A percentile compares a stretch with the other conserved stretches of the same genome.
These are phyloP conservation scores for Hypolimnas misippus DNA, from an alignment of 2,888 invertebrate genomes.

Conservation along the genomic window DNA sequence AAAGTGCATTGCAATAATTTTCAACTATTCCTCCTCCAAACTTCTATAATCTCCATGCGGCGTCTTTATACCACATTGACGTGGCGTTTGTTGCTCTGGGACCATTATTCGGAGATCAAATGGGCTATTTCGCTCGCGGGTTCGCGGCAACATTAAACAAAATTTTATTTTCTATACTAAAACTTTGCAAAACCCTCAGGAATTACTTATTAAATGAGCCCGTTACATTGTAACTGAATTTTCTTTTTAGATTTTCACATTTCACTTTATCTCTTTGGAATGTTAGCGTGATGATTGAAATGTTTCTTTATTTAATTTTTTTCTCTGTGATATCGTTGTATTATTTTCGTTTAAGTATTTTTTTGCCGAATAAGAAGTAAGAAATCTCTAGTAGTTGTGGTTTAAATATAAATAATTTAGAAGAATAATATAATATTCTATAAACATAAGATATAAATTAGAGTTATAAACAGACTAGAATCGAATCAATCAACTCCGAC, in stretches of 20 bases:
- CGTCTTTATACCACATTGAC: constrained; percentile 63
- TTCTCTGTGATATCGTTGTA: neutral
- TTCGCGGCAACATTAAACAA: constrained; percentile 63
- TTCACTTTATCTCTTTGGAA: constrained; percentile 16
- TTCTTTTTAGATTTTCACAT: constrained; percentile 32
- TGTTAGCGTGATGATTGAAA: constrained; percentile 7
- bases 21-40: neutral
- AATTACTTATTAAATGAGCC: constrained; percentile 49
- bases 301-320: neutral
- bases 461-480: no score
- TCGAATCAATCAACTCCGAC: no score
- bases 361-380: no score
- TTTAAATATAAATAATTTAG: no score
- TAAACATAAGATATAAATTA: no score
- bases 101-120: constrained; percentile 71
- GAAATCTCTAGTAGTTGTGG: no score
- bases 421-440: neutral
- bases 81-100: constrained; percentile 60
- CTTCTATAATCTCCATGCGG: constrained; percentile 23
- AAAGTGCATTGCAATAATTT: neutral
- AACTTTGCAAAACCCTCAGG: constrained; percentile 58
- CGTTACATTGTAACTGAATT: constrained; percentile 33
- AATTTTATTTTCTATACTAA: constrained; percentile 63
- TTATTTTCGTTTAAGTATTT: neutral
- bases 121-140: constrained; percentile 62